Percentiles rank a stretch among this genome's conserved stretches.
Evolutionary conservation across 1,140 invertebrate genomes (phyloP).

Genomic region (Pachyrhynchus sulphureomaculatus): DNA sequence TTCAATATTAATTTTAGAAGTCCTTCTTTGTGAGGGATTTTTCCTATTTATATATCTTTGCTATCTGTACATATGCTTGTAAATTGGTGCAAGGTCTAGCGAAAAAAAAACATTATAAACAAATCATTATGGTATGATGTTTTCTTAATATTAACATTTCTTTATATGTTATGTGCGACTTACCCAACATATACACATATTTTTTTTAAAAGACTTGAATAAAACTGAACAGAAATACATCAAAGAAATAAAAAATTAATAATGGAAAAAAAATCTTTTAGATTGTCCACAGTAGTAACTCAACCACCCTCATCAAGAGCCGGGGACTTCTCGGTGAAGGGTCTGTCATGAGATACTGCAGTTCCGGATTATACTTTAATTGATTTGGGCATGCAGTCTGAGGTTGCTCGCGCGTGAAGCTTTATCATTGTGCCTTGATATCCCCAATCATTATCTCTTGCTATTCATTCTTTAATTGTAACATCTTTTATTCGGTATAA

Average conservation of each 20-base stretch:
- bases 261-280: conserved; percentile 2
- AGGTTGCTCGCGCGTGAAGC: conserved; percentile 49
- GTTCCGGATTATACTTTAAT: conserved; percentile 54
- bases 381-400: conserved; percentile 53
- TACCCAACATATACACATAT: no score
- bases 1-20: no score
- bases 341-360: conserved; percentile 48
- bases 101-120: no score
- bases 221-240: neutral
- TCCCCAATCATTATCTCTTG: conserved; percentile 51
- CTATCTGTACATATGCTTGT: no score
- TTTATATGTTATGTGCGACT: no score
- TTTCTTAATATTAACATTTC: no score
- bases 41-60: no score
- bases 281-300: conserved; percentile 4
- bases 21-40: no score
- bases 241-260: neutral
- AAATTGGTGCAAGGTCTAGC: no score
- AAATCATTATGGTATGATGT: no score
- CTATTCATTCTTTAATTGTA: conserved; percentile 46
- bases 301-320: conserved; percentile 17
- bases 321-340: conserved; percentile 30
- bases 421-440: conserved; percentile 48
- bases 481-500: conserved; percentile 41
- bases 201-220: neutral